These are phyloP conservation scores for Phengaris arion DNA, from an alignment of 2,888 invertebrate species.

Conservation along the genomic window DNA sequence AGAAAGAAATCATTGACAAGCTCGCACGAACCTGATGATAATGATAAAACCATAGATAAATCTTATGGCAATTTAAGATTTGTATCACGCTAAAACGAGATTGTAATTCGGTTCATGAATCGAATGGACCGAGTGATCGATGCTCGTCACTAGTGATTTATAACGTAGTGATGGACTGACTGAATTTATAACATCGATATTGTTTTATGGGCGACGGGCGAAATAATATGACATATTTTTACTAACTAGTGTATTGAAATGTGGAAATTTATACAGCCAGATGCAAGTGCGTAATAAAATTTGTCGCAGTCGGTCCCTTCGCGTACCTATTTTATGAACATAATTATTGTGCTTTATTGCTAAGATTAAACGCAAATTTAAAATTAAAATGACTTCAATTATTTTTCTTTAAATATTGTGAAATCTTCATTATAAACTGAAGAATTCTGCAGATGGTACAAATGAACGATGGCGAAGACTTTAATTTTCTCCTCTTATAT, in stretches of 20 bases:
- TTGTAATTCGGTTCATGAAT: slow-evolving; percentile 49
- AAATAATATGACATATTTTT: slow-evolving; percentile 23
- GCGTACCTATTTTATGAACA: no score
- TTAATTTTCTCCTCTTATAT: no score
- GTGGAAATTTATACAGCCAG: not conserved
- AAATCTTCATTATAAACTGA: no score
- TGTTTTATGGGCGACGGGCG: slow-evolving; percentile 32
- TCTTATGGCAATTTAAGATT: slow-evolving; percentile 48
- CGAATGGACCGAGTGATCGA: slow-evolving; percentile 70
- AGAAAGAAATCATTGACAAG: not conserved
- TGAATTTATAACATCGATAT: slow-evolving; percentile 41
- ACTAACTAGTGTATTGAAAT: not conserved
- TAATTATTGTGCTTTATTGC: no score
- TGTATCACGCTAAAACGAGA: slow-evolving; percentile 61
- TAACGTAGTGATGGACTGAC: slow-evolving; percentile 54
- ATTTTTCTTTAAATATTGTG: no score
- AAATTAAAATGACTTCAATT: no score
- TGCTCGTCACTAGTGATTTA: slow-evolving; percentile 66
- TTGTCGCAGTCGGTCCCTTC: not conserved
- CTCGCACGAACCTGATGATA: not conserved
- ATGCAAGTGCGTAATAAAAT: not conserved
- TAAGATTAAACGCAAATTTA: no score
- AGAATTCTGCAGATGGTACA: no score
- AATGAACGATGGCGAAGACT: no score
- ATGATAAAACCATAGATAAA: slow-evolving; percentile 35